Evolutionary conservation across 64 coral and sea anemone genomes (phyloP).

Genomic region (Montipora foliosa): DNA sequence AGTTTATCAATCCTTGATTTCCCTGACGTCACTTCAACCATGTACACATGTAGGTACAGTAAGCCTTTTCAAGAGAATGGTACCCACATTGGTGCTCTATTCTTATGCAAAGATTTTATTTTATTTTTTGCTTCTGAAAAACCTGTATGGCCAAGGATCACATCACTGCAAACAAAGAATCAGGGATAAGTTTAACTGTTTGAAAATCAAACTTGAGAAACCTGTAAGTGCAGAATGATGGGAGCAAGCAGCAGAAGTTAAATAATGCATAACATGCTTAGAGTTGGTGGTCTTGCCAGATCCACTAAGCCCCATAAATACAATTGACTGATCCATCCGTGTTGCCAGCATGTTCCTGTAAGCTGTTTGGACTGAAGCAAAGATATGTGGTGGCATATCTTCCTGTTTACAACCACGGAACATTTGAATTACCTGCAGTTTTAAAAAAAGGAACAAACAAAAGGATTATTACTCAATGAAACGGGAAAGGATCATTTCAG

Average conservation of each 20-base stretch:
- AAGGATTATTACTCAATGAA: not conserved
- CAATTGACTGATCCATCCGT: slow-evolving; percentile 92
- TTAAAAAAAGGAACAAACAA: not conserved
- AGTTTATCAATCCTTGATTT: too few relatives aligned
- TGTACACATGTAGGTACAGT: too few relatives aligned
- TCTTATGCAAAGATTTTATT: too few relatives aligned
- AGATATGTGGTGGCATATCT: slow-evolving; percentile 99
- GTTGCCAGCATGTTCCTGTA: slow-evolving; percentile 98
- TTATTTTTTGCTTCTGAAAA: too few relatives aligned
- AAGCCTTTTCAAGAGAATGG: too few relatives aligned
- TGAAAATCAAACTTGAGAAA: not conserved
- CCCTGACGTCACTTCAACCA: too few relatives aligned
- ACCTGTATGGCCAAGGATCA: too few relatives aligned
- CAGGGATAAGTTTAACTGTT: too few relatives aligned
- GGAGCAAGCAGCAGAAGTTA: slow-evolving; percentile 82
- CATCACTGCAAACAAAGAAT: too few relatives aligned
- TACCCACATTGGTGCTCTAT: too few relatives aligned
- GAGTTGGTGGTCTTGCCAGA: slow-evolving; percentile 90
- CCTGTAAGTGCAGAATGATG: slow-evolving; percentile 92
- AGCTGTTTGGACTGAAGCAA: slow-evolving; percentile 89
- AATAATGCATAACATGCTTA: slow-evolving; percentile 87
- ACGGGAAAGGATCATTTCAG: too few relatives aligned
- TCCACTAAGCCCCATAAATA: slow-evolving; percentile 91
- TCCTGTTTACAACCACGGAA: slow-evolving; percentile 99
- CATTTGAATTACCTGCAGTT: slow-evolving; percentile 96